Base-by-base conservation (phyloP, 2,888 invertebrate species). In the Scrobipalpa costella region DNA sequence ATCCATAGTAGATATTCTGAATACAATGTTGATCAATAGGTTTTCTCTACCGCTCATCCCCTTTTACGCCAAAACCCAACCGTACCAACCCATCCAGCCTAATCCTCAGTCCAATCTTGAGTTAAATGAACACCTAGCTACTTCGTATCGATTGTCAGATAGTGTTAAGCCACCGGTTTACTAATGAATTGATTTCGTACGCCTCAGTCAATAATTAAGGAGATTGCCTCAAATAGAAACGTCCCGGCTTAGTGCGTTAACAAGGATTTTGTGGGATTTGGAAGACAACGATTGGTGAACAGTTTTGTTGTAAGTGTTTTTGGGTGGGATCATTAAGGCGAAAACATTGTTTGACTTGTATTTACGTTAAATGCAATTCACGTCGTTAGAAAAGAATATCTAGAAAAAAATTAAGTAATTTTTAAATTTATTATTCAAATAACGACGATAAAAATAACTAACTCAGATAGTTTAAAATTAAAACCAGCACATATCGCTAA, bases 71-170 rank as follows among this genome's bases (percentile, higher is more conserved):
- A 34, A 74, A 63, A 57, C 64, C 55, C 64, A 33, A 66, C 68
- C 73, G 76, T 79, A 81, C 74, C 76, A 78, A 78, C 79, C 80
- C 83, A 83, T 82, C 79, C 77, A 83, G 82, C 83, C 83, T 87
- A 87, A 90, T 89, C 89, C 85, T 67, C 78, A 84, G 85, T 84
- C 81, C 83, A 83, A 89, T 88, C 87, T 89, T 85, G 84, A 86
- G 80, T 85, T 86, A 88, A 89, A 88, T 88, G 89, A 87, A 88
- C 87, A 87, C 88, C 86, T 86, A 86, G 83, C 78, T 78, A 70
- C 78, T 78, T 77, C 73, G 80, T 83, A 84, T 85, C 80, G 84
- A 87, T 87, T 83, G 81, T 79, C 71, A 77, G 81, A 81, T 83
- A 83, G 77, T 80, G 78, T 81, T 80, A 83, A 87, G 79, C 84